Percentiles rank a stretch among this genome's conserved stretches.
Conservation (phyloP, 1,140 invertebrate species). For the Thrips palmi region DNA sequence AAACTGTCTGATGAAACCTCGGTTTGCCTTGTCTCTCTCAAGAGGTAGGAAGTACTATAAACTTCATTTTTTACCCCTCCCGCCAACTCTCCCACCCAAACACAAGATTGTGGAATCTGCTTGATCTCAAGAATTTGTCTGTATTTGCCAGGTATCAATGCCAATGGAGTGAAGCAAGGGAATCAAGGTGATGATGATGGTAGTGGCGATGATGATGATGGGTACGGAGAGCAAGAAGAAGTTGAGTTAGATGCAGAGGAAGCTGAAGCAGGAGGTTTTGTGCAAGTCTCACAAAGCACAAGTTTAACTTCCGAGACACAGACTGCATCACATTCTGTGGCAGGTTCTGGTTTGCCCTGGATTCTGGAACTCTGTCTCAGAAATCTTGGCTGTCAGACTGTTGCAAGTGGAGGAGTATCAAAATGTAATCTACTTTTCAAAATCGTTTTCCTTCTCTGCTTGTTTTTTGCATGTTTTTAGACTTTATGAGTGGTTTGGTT, state of each 20-base stretch:
- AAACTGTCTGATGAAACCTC: no score
- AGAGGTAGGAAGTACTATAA: no score
- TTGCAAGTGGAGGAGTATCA: conserved; percentile 19
- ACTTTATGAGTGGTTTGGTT: not conserved
- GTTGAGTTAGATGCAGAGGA: conserved; percentile 14
- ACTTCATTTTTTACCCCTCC: not conserved
- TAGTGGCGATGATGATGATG: conserved; percentile 19
- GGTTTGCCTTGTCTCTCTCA: no score
- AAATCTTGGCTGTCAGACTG: no score
- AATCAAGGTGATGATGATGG: conserved; percentile 16
- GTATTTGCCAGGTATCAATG: conserved; percentile 16
- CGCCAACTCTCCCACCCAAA: conserved; percentile 16
- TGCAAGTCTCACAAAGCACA: conserved; percentile 8
- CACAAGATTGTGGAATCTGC: conserved; percentile 22
- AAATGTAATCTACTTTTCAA: conserved; percentile 18
- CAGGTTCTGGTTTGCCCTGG: no score
- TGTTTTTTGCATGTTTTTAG: conserved; percentile 3
- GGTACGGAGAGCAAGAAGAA: conserved; percentile 20
- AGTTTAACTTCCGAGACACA: conserved; percentile 15
- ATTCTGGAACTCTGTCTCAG: no score
- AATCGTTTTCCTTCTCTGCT: conserved; percentile 2
- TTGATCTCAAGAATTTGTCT: conserved; percentile 21
- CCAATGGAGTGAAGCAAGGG: conserved; percentile 8
- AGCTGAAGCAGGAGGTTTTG: conserved; percentile 13
- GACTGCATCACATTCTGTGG: no score